Percentiles rank a stretch among this genome's conserved stretches.
Evolutionary conservation across 2,797 vertebrate species (phyloP).

Genomic region (Pachyuromys duprasi): DNA sequence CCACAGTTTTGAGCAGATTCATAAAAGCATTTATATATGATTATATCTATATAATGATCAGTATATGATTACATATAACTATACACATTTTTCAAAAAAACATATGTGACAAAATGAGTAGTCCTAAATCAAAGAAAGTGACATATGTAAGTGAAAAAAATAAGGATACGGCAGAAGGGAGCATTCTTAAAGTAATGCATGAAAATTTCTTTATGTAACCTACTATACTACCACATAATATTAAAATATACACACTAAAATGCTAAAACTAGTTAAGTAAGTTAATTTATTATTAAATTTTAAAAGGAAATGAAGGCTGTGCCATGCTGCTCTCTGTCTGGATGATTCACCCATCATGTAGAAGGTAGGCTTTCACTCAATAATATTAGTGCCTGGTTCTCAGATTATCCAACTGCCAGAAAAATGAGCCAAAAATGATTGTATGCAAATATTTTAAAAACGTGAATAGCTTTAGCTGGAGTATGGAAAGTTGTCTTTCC

Average conservation of each 20-base stretch:
- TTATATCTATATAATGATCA: neutral
- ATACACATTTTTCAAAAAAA: neutral
- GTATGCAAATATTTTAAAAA: slow-evolving; percentile 21
- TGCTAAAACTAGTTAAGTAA: neutral
- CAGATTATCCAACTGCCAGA: neutral
- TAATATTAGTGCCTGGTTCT: neutral
- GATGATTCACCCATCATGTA: too few species aligned
- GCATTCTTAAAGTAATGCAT: neutral
- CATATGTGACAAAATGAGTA: neutral
- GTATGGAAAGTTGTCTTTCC: neutral
- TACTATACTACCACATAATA: neutral
- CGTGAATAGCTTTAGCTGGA: neutral
- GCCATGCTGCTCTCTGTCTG: neutral
- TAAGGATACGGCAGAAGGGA: rapidly evolving
- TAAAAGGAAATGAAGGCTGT: neutral
- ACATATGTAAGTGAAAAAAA: too few species aligned
- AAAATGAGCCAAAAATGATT: neutral
- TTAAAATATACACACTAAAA: neutral
- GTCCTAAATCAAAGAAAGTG: neutral
- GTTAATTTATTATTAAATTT: neutral
- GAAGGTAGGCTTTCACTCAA: too few species aligned
- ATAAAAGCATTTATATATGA: neutral
- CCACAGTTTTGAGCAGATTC: neutral
- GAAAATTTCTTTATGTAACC: neutral
- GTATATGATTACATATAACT: neutral